Base-by-base conservation (phyloP, 2,113 vertebrate genomes). In the Ochotona princeps region DNA sequence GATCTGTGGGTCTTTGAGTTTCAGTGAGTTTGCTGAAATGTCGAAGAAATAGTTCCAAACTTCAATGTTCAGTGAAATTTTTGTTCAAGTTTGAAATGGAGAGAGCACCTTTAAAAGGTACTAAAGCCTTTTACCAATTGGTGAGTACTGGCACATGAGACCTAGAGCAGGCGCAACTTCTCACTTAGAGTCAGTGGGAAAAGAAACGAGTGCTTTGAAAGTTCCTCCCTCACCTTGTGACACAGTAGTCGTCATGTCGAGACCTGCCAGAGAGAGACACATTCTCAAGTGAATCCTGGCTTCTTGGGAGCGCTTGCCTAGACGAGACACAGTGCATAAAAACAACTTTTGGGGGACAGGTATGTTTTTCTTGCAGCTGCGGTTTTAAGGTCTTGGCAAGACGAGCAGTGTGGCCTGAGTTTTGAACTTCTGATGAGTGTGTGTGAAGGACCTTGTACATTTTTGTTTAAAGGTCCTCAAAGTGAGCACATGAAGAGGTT, bases 221-320 rank as follows among this genome's bases (percentile, higher is more conserved):
- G 99, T 99, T 99, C 99, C 99, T 99, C 99, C 99, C 98, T 99
- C 99, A 98, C 99, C 99, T 99, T 57, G 54, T 57, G 54, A 99
- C 96, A 99, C 98, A 98, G 98, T 98, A 99, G 98, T 99, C 99
- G 99, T 99, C 99, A 99, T 99, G 99, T 99, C 99, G 98, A 99
- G 99, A 99, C 99, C 99, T 99, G 99, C 99, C 99, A 99, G 99
- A 99, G 98, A 99, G 99, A 99, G 99, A 99, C 98, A 98, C 98
- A 98, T 98, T 99, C 98, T 99, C 99, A 99, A 99, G 98, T 99
- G 99, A 99, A 98, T 98, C 98, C 98, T 99, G 99, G 98, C 99
- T 99, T 99, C 99, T 99, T 99, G 99, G 98, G 98, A 99, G 98
- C 98, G 99, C 99, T 99, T 99, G 99, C 99, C 99, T 99, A 98